Evolutionary conservation across 2,113 vertebrate species (phyloP).

Genomic region (Falcunculus frontatus): DNA sequence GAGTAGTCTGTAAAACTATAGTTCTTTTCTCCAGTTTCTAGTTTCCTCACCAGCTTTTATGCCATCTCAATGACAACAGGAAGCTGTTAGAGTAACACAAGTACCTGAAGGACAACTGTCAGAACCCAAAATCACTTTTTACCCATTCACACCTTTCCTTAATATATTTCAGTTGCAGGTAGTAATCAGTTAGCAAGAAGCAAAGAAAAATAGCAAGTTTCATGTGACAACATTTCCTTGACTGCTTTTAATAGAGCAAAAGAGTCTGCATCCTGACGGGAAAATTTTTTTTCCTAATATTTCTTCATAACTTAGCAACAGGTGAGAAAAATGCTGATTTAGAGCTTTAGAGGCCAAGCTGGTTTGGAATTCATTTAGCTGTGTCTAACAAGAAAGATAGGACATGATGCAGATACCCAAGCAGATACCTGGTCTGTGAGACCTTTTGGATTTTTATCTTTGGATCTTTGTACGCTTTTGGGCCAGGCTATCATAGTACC

Average conservation of each 20-base stretch:
- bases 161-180: not conserved
- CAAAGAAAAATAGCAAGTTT: not conserved
- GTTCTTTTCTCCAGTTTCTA: not conserved
- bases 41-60: not conserved
- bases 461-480: not conserved
- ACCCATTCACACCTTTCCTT: not conserved
- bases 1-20: not conserved
- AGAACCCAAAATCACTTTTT: not conserved
- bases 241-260: not conserved
- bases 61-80: not conserved
- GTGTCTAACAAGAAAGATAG: not conserved
- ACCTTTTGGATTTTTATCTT: not conserved
- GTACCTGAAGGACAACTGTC: not conserved
- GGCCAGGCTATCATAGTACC: not conserved
- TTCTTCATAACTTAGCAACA: not conserved
- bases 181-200: not conserved
- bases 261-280: not conserved
- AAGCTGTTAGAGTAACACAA: not conserved
- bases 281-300: not conserved
- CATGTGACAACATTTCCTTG: not conserved
- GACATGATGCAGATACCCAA: not conserved
- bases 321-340: not conserved
- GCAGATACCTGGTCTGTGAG: not conserved
- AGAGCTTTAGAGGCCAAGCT: not conserved
- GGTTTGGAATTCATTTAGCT: not conserved